A percentile compares a stretch with the other conserved stretches of the same genome.
Conservation (phyloP, 2,113 vertebrate genomes). For the Carollia perspicillata region DNA sequence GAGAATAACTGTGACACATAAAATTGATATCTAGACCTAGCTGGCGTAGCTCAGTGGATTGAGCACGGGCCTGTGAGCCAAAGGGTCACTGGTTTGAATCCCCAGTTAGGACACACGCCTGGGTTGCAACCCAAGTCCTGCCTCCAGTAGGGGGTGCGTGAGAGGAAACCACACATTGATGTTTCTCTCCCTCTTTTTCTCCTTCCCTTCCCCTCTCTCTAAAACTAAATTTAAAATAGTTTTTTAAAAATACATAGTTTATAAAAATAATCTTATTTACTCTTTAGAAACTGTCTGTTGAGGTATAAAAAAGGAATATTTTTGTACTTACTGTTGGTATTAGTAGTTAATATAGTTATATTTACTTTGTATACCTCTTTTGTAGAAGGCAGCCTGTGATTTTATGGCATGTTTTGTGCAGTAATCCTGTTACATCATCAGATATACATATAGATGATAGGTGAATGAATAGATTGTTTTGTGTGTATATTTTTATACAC, state of each 20-base stretch:
- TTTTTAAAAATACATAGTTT: background rate
- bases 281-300: background rate
- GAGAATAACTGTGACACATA: background rate
- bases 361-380: background rate
- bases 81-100: too few relatives aligned
- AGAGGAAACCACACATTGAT: too few relatives aligned
- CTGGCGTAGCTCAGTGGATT: too few relatives aligned
- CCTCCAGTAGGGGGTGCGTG: too few relatives aligned
- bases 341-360: background rate
- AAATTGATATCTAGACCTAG: background rate
- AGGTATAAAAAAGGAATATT: background rate
- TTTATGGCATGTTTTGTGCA: background rate
- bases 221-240: too few relatives aligned
- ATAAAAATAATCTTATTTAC: constrained; percentile 7
- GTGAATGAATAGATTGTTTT: background rate
- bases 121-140: too few relatives aligned
- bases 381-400: background rate
- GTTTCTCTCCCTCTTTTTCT: too few relatives aligned
- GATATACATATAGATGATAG: background rate
- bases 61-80: too few relatives aligned
- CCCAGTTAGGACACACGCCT: too few relatives aligned
- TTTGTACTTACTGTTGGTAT: background rate
- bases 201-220: too few relatives aligned
- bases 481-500: background rate
- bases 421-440: background rate